phyloP scores from a whole-genome alignment of 2,888 invertebrate genomes.

The Smittia aterrima region DNA sequence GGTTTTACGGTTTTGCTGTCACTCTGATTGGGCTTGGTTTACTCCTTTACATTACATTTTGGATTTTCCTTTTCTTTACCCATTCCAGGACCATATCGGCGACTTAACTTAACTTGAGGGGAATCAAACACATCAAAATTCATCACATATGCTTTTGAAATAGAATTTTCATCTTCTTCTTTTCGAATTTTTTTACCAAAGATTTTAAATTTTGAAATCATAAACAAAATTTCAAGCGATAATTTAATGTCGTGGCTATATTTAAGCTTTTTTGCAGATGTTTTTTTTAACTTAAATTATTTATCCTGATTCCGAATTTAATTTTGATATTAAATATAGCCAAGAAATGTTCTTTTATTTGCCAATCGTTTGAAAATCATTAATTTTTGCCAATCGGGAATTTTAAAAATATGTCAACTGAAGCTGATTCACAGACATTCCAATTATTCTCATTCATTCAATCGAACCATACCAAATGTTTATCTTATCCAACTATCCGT shows the following conservation, averaged over 20 bases:
- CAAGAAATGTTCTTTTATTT: not conserved
- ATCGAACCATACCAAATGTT: not conserved
- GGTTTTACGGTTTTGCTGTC: not conserved
- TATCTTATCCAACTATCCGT: not conserved
- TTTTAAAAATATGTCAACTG: not conserved
- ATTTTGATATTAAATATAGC: constrained; percentile 17
- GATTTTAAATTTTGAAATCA: not conserved
- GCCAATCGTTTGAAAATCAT: constrained; percentile 12
- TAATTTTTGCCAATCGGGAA: not conserved
- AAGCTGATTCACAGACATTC: not conserved
- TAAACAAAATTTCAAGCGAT: not conserved
- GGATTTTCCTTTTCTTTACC: not conserved
- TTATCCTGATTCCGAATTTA: not conserved
- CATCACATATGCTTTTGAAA: constrained; percentile 36
- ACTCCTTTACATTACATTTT: not conserved
- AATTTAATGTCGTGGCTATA: constrained; percentile 4
- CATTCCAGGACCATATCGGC: constrained; percentile 30
- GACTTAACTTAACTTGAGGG: constrained; percentile 14
- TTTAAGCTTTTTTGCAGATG: not conserved
- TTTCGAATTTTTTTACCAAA: not conserved
- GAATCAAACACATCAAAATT: constrained; percentile 31
- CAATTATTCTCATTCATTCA: not conserved
- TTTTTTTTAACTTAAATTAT: not conserved
- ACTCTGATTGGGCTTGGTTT: not conserved
- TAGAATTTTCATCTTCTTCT: constrained; percentile 7